Evolutionary conservation across 2,113 vertebrate species (phyloP), one percentile per base, ranked within the genome.

Genomic region (Perca schrenkii): DNA sequence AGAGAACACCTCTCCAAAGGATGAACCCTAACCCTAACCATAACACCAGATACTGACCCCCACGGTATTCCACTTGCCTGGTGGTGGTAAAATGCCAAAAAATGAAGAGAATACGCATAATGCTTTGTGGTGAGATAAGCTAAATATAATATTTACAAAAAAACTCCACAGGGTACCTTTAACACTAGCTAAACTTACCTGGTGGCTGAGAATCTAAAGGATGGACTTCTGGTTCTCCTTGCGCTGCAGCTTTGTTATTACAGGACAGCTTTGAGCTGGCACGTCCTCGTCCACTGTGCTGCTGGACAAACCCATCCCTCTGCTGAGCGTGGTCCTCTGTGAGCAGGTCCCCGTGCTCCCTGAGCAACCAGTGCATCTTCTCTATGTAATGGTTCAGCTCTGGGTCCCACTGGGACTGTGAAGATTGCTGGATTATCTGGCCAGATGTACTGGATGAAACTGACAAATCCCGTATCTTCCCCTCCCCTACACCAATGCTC

Each of bases 311-410:
- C 6, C 94, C 95, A 47, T 96, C 96, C 4, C 92, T 96, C 54
- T 96, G 85, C 21, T 96, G 96, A 62, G 91, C 93, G 34, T 95
- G 95, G 80, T 96, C 96, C 83, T 96, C 97, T 4, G 96, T 95
- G 72, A 97, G 95, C 66, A 99, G 93, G 34, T 93, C 96, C 81
- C 98, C 97, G 79, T 99, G 97, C 21, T 98, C 97, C 60, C 96
- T 94, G 46, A 99, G 92, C 66, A 99, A 94, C 75, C 92, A 96
- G 78, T 98, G 97, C 83, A 98, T 97, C 0, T 92, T 96, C 73
- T 99, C 97, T 0, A 99, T 97, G 80, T 98, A 98, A 89, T 97
- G 97, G 85, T 98, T 97, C 81, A 99, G 92, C 77, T 95, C 96
- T 0, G 94, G 93, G 80, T 94, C 93, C 88, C 94, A 90, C 70